phyloP scores from a whole-genome alignment of 2,113 vertebrate species.

The Charina bottae region DNA sequence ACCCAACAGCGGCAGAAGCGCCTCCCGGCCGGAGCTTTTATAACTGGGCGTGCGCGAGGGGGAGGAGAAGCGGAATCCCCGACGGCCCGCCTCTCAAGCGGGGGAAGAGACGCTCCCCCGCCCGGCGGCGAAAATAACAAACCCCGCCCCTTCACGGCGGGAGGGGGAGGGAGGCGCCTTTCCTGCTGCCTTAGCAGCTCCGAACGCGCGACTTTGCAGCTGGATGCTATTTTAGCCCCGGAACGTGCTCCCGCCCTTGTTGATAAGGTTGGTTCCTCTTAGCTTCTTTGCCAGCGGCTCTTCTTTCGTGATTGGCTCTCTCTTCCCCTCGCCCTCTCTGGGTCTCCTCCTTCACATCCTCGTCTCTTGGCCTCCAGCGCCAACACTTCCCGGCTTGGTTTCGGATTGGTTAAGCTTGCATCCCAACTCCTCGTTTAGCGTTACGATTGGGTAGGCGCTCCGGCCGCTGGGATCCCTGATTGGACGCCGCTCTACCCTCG shows the following conservation, averaged over 20 bases:
- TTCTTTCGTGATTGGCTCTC: not conserved
- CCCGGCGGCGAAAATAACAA: not conserved
- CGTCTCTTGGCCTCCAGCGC: too few species aligned
- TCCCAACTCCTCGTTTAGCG: not conserved
- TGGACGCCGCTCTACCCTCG: not conserved
- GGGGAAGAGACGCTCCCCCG: not conserved
- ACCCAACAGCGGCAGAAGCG: not conserved
- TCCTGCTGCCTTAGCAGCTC: slow-evolving; percentile 14
- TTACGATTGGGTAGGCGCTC: slow-evolving; percentile 15
- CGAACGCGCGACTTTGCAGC: not conserved
- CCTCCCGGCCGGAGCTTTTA: not conserved
- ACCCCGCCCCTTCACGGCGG: not conserved
- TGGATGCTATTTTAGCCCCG: not conserved
- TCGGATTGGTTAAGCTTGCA: not conserved
- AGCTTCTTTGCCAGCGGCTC: accelerated
- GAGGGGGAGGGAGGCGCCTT: not conserved
- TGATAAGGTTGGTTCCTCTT: not conserved
- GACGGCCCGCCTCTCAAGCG: not conserved
- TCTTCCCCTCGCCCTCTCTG: not conserved
- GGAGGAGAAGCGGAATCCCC: not conserved
- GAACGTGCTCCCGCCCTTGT: not conserved
- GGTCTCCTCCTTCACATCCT: not conserved
- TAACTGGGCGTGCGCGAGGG: not conserved
- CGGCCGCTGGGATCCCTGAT: not conserved
- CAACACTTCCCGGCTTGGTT: not conserved